A percentile compares a stretch with the other conserved stretches of the same genome.
Evolutionary conservation across 1,140 invertebrate genomes (phyloP).

Genomic region (Penaeus chinensis): DNA sequence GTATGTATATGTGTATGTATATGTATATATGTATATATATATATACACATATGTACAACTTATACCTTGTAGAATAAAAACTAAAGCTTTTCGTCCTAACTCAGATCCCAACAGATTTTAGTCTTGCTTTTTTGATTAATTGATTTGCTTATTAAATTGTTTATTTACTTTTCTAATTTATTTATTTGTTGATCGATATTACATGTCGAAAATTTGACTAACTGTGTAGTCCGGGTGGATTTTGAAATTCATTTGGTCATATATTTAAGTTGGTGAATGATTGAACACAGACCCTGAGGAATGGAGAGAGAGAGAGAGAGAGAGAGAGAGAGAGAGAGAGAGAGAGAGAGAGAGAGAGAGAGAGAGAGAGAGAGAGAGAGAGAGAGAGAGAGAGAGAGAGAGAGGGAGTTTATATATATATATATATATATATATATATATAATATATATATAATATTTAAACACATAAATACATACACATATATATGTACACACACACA

Average conservation of each 20-base stretch:
- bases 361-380: background rate
- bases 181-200: too few species aligned
- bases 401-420: too few species aligned
- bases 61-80: background rate
- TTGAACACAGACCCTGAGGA: background rate
- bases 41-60: background rate
- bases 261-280: background rate
- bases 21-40: constrained; percentile 6
- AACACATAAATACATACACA: too few species aligned
- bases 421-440: too few species aligned
- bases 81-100: background rate
- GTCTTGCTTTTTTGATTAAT: too few species aligned
- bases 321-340: constrained; percentile 19
- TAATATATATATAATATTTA: too few species aligned
- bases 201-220: too few species aligned
- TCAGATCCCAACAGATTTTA: too few species aligned
- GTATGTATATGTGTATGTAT: background rate
- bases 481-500: too few species aligned
- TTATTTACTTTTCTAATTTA: too few species aligned
- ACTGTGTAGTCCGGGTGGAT: background rate
- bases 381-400: background rate
- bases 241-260: background rate
- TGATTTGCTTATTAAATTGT: too few species aligned
- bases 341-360: background rate
- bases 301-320: constrained; percentile 11